Evolutionary conservation across 2,113 vertebrate genomes (phyloP).

Genomic region (Proterorhinus semilunaris): DNA sequence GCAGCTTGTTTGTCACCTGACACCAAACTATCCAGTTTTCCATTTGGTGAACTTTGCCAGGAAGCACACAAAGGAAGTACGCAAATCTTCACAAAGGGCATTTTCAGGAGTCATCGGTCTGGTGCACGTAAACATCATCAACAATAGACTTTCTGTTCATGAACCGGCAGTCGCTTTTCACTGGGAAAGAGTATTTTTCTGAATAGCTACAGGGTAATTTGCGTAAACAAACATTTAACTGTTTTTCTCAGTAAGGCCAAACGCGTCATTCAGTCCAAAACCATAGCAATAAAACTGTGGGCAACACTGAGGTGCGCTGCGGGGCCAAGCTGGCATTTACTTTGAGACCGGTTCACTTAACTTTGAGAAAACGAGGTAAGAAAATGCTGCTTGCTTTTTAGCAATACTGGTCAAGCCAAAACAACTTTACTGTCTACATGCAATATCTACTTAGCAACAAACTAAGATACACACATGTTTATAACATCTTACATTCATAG

Average conservation of each 20-base stretch:
- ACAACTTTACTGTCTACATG: too few relatives aligned
- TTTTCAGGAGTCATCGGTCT: constrained; percentile 21
- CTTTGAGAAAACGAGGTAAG: neutral
- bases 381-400: neutral
- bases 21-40: constrained; percentile 17
- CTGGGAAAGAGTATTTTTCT: constrained; percentile 18
- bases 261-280: constrained; percentile 71
- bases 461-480: too few relatives aligned
- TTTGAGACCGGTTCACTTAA: constrained; percentile 30
- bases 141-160: constrained; percentile 46
- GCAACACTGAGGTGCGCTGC: constrained; percentile 20
- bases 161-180: constrained; percentile 34
- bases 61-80: constrained; percentile 46
- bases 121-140: constrained; percentile 28
- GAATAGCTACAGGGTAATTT: constrained; percentile 54
- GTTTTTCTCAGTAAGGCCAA: constrained; percentile 56
- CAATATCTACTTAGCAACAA: too few relatives aligned
- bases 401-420: too few relatives aligned
- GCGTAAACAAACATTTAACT: constrained; percentile 65
- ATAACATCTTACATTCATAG: too few relatives aligned
- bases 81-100: constrained; percentile 39
- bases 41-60: constrained; percentile 36
- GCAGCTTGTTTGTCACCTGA: constrained; percentile 36
- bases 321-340: constrained; percentile 39
- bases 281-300: constrained; percentile 62